Percentiles rank a stretch among this genome's conserved stretches.
phyloP scores from a whole-genome alignment of 2,797 vertebrate species.

The Melanotaenia trifasciata region DNA sequence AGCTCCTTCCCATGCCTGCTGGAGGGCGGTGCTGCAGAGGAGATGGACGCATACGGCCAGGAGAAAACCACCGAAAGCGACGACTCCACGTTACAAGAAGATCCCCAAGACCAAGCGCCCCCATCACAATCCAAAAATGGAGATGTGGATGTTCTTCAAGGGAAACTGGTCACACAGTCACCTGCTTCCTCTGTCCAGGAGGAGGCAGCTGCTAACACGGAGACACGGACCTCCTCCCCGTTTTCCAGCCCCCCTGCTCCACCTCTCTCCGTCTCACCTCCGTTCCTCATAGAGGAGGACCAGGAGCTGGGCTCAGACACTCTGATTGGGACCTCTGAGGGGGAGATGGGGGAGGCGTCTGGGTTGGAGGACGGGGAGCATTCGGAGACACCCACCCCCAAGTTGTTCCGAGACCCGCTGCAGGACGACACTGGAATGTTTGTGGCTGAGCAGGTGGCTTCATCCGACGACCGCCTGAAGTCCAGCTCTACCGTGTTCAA shows the following conservation, averaged over 20 bases:
- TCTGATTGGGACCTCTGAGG: slow-evolving; percentile 33
- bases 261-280: slow-evolving; percentile 73
- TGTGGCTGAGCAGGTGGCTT: slow-evolving; percentile 89
- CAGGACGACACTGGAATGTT: slow-evolving; percentile 97
- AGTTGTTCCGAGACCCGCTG: slow-evolving; percentile 92
- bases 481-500: slow-evolving; percentile 91
- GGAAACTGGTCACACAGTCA: slow-evolving; percentile 27
- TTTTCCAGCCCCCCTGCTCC: slow-evolving; percentile 70
- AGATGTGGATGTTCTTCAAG: slow-evolving; percentile 56
- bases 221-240: slow-evolving; percentile 61
- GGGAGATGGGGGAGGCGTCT: slow-evolving; percentile 41
- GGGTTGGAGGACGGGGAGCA: slow-evolving; percentile 61
- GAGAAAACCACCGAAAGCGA: slow-evolving; percentile 23
- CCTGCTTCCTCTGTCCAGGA: slow-evolving; percentile 15
- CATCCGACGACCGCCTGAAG: slow-evolving; percentile 92
- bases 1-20: slow-evolving; percentile 90
- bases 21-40: slow-evolving; percentile 76
- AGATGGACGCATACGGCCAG: slow-evolving; percentile 28
- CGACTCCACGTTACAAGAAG: slow-evolving; percentile 62
- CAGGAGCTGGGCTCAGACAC: slow-evolving; percentile 37
- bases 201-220: slow-evolving; percentile 33
- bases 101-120: slow-evolving; percentile 74
- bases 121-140: slow-evolving; percentile 67
- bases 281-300: slow-evolving; percentile 78
- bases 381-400: slow-evolving; percentile 72